Conservation (phyloP, 2,888 invertebrate species). For the Geophilus truncorum region DNA sequence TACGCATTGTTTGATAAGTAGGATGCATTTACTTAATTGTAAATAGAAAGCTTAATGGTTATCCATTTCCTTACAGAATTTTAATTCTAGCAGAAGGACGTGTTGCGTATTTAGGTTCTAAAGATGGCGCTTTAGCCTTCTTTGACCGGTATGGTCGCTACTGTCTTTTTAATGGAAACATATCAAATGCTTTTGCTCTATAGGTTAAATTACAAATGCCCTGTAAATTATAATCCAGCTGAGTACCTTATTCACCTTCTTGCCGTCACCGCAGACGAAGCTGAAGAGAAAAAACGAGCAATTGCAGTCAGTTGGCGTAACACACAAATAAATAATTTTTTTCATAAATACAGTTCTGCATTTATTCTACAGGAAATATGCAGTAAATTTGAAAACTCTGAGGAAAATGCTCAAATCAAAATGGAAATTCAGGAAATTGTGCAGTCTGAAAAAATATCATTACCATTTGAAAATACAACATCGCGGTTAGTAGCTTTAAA, state of each 20-base stretch:
- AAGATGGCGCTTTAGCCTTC: slow-evolving; percentile 70
- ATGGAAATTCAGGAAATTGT: neutral
- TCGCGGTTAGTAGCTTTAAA: neutral
- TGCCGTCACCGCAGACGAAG: slow-evolving; percentile 50
- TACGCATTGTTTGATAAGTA: slow-evolving; percentile 79
- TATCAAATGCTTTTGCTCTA: neutral
- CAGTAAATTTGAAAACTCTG: slow-evolving; percentile 44
- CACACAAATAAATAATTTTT: neutral
- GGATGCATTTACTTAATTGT: neutral
- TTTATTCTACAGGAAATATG: slow-evolving; percentile 43
- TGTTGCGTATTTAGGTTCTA: slow-evolving; percentile 72
- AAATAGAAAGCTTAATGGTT: too few species aligned
- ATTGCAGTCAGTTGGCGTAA: neutral
- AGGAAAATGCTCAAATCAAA: slow-evolving; percentile 37
- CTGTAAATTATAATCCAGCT: slow-evolving; percentile 53
- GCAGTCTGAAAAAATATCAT: too few species aligned
- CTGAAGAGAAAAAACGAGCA: neutral
- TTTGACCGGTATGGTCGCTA: slow-evolving; percentile 64
- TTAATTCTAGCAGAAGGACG: slow-evolving; percentile 86
- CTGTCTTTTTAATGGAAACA: neutral
- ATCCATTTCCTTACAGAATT: slow-evolving; percentile 52
- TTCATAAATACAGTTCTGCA: neutral
- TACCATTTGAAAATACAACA: neutral
- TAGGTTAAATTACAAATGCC: slow-evolving; percentile 46
- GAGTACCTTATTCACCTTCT: slow-evolving; percentile 54